phyloP scores from a whole-genome alignment of 2,797 vertebrate species.

The Poeciliopsis presidionis region DNA sequence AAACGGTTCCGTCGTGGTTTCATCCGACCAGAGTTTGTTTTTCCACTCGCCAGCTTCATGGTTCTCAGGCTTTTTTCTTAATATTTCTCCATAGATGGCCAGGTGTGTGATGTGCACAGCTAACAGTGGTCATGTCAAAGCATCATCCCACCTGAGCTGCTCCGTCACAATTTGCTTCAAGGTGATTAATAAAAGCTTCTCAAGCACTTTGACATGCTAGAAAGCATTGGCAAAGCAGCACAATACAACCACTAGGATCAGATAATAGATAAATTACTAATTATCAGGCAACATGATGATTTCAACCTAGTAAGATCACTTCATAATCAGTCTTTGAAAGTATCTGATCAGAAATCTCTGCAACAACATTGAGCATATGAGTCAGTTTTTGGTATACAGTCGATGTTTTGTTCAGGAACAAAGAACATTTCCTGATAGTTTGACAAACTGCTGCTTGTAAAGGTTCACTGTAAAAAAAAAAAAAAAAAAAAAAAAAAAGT shows the following conservation, averaged over 20 bases:
- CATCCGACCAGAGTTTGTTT: too few species aligned
- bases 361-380: background rate
- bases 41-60: too few species aligned
- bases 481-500: too few species aligned
- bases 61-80: too few species aligned
- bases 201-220: background rate
- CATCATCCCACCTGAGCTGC: background rate
- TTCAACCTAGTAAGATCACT: background rate
- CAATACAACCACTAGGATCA: background rate
- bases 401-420: too few species aligned
- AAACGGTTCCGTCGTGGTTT: too few species aligned
- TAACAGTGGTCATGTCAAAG: background rate
- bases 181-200: too few species aligned
- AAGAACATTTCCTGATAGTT: too few species aligned
- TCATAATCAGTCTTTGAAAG: background rate
- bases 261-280: background rate
- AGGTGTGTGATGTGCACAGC: background rate
- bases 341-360: background rate
- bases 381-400: too few species aligned
- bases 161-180: background rate
- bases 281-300: background rate
- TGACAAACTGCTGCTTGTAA: too few species aligned
- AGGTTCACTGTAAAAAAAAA: too few species aligned
- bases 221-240: background rate
- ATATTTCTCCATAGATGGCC: too few species aligned